phyloP scores from a whole-genome alignment of 1,140 invertebrate genomes.

The Pogonus chalceus region DNA sequence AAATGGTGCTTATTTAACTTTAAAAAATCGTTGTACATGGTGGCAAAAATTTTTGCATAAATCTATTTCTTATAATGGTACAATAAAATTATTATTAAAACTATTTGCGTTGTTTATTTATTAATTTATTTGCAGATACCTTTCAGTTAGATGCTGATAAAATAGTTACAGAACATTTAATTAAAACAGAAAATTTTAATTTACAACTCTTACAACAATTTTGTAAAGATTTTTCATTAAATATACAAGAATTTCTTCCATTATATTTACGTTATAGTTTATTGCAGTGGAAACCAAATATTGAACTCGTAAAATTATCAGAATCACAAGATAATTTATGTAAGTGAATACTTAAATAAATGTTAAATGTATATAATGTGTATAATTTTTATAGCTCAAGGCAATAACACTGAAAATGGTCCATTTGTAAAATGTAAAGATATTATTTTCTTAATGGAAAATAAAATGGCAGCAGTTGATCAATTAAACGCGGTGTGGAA shows the following conservation, averaged over 20 bases:
- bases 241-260: constrained; percentile 19
- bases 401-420: constrained; percentile 16
- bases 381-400: background rate
- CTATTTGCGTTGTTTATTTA: no score
- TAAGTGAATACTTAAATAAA: constrained; percentile 11
- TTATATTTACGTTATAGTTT: constrained; percentile 21
- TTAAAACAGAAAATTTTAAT: constrained; percentile 17
- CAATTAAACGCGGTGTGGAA: constrained; percentile 17
- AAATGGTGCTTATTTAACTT: constrained; percentile 9
- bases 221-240: constrained; percentile 25
- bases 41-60: constrained; percentile 19
- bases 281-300: constrained; percentile 26
- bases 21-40: constrained; percentile 17
- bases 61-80: constrained; percentile 17
- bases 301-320: constrained; percentile 11
- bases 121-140: constrained; percentile 11
- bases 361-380: background rate
- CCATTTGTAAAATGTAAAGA: constrained; percentile 17
- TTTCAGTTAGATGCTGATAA: constrained; percentile 15
- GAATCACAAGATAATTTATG: constrained; percentile 10
- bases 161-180: constrained; percentile 20
- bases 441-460: constrained; percentile 16
- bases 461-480: constrained; percentile 12
- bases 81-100: no score
- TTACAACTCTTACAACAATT: constrained; percentile 17